Conservation (phyloP, 2,797 vertebrate species). For the Cheirogaleus major region DNA sequence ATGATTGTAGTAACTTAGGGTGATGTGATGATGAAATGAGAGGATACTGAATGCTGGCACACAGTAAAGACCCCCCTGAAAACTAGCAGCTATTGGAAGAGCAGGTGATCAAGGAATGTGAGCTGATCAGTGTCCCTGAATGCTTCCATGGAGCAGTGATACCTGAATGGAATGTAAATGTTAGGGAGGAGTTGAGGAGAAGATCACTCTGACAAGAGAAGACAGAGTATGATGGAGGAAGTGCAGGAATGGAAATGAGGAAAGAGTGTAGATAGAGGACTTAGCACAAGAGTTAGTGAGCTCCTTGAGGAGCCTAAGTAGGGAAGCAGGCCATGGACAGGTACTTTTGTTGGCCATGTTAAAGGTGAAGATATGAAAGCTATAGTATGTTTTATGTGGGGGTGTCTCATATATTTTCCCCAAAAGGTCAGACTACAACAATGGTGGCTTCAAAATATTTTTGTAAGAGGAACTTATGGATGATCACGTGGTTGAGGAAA, state of each 20-base stretch:
- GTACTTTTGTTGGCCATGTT: not conserved
- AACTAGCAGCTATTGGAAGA: not conserved
- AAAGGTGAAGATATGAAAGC: not conserved
- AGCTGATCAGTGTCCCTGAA: not conserved
- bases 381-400: not conserved
- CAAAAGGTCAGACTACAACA: not conserved
- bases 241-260: not conserved
- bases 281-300: not conserved
- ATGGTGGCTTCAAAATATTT: not conserved
- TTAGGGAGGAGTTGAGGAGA: not conserved
- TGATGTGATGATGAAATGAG: not conserved
- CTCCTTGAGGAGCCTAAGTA: fast-evolving
- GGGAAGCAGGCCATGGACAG: too few species aligned
- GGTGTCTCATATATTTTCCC: not conserved
- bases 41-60: not conserved
- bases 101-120: not conserved
- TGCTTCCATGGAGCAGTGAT: too few species aligned
- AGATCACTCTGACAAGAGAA: not conserved
- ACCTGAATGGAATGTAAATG: not conserved
- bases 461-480: not conserved
- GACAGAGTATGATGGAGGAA: not conserved
- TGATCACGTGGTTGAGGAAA: not conserved
- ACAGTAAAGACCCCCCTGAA: not conserved
- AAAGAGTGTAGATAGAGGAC: not conserved
- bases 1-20: not conserved